These are phyloP conservation scores for Hymenopus coronatus DNA, from an alignment of 2,888 invertebrate species.

Conservation along the genomic window DNA sequence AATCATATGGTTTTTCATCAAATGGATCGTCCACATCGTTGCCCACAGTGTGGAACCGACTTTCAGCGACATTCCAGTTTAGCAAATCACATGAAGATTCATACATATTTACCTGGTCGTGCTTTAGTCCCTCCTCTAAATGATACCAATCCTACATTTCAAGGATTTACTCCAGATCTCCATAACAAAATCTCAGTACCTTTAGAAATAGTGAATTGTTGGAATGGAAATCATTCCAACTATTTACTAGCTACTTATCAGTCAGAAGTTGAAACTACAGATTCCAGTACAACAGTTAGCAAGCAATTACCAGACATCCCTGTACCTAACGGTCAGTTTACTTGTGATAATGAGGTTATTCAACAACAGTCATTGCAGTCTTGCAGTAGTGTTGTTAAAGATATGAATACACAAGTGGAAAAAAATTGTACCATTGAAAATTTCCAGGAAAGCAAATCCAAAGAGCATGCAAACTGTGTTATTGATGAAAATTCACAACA, in stretches of 20 bases:
- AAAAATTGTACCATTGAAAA: not conserved
- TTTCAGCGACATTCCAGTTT: conserved; percentile 77
- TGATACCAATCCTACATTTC: conserved; percentile 54
- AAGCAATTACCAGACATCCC: not conserved
- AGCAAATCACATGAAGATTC: conserved; percentile 78
- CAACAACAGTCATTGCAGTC: not conserved
- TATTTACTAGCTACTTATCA: not conserved
- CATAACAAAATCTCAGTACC: conserved; percentile 41
- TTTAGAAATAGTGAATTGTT: not conserved
- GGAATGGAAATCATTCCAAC: not conserved
- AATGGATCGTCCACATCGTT: conserved; percentile 58
- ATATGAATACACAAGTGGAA: not conserved
- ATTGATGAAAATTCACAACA: not conserved
- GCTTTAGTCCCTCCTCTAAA: not conserved
- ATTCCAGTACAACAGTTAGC: no score
- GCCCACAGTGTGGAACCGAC: conserved; percentile 76
- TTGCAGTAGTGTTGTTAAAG: not conserved
- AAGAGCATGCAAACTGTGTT: not conserved
- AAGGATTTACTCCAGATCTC: conserved; percentile 43
- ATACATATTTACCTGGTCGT: conserved; percentile 68
- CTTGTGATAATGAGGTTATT: not conserved
- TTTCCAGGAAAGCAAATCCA: no score
- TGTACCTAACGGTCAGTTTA: not conserved
- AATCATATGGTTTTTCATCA: conserved; percentile 58
- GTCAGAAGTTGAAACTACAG: no score